Evolutionary conservation across 2,797 vertebrate genomes (phyloP).

Genomic region (Spea hammondii): DNA sequence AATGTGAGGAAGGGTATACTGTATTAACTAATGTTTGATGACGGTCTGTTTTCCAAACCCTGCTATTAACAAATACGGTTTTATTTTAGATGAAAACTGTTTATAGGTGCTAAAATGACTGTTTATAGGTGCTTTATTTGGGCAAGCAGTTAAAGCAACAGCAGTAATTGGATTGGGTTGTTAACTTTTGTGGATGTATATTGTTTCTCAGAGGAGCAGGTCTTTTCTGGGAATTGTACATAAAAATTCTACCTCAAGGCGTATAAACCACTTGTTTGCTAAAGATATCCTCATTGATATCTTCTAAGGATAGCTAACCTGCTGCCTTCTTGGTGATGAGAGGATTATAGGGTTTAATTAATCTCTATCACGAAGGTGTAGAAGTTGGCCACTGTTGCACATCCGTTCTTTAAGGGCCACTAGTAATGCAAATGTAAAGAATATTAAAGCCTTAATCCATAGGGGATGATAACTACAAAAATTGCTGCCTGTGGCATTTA

Average conservation of each 20-base stretch:
- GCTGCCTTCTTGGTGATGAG: too few relatives aligned
- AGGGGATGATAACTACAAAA: too few relatives aligned
- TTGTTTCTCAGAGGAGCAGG: constrained; percentile 1
- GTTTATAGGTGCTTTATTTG: neutral
- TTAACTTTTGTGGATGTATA: neutral
- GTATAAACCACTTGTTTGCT: too few relatives aligned
- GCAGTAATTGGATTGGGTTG: neutral
- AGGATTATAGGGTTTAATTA: too few relatives aligned
- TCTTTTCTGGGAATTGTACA: neutral
- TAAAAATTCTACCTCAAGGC: neutral
- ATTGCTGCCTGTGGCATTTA: too few relatives aligned
- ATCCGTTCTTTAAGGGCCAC: neutral
- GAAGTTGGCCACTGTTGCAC: neutral
- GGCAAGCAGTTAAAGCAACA: neutral
- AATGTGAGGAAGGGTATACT: neutral
- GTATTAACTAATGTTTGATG: neutral
- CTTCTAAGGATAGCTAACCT: neutral
- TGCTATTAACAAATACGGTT: neutral
- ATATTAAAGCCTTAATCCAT: too few relatives aligned
- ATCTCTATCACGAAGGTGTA: neutral
- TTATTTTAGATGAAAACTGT: neutral
- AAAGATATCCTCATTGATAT: neutral
- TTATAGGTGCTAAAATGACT: too few relatives aligned
- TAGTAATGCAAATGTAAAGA: too few relatives aligned
- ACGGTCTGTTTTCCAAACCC: neutral